Evolutionary conservation across 2,113 vertebrate species (phyloP).

Genomic region (Zapornia atra): DNA sequence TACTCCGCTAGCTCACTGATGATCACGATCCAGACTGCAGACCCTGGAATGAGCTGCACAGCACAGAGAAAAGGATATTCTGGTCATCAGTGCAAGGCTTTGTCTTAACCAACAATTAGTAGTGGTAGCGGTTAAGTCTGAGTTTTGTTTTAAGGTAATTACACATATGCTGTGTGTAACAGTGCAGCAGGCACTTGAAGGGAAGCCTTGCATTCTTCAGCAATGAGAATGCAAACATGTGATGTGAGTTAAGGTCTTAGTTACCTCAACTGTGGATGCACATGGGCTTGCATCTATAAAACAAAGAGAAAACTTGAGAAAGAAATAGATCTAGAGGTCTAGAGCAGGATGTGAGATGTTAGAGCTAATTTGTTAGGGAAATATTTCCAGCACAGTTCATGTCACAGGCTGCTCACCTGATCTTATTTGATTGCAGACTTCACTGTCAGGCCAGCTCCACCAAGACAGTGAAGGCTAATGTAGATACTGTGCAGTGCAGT

Average conservation of each 20-base stretch:
- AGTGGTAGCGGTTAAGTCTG: not conserved
- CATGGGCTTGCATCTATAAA: not conserved
- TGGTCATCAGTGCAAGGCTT: not conserved
- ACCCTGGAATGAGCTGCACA: not conserved
- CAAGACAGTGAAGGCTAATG: not conserved
- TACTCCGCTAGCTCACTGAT: conserved; percentile 34
- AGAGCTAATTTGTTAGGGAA: not conserved
- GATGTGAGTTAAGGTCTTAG: not conserved
- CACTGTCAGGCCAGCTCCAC: not conserved
- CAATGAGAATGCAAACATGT: not conserved
- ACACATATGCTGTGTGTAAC: not conserved
- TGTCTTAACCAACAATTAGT: conserved; percentile 8
- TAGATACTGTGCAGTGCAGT: not conserved
- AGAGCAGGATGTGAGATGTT: not conserved
- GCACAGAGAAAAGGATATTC: not conserved
- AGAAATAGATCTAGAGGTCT: not conserved
- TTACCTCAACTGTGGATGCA: not conserved
- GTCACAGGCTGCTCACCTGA: not conserved
- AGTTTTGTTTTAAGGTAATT: not conserved
- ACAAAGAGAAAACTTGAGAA: not conserved
- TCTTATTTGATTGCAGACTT: not conserved
- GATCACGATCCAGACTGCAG: conserved; percentile 8
- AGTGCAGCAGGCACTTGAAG: not conserved
- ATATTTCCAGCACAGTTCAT: not conserved
- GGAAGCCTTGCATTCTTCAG: not conserved